Evolutionary conservation across 2,888 invertebrate genomes (phyloP).

Genomic region (Ditula angustiorana): DNA sequence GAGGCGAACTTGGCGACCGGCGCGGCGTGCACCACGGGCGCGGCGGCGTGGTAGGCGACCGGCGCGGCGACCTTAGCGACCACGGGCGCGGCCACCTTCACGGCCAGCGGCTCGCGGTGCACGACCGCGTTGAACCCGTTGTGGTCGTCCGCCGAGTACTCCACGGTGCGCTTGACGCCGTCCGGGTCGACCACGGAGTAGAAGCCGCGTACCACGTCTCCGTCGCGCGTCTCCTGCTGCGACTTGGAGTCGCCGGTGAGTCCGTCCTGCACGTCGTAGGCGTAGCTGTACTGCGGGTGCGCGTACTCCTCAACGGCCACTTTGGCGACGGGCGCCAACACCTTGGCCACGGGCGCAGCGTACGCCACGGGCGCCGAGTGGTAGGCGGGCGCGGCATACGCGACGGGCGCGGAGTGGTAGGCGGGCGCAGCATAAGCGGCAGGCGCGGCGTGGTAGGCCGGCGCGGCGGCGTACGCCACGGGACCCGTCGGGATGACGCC

Average conservation of each 20-base stretch:
- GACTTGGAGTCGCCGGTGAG: conserved; percentile 80
- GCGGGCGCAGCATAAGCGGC: conserved; percentile 62
- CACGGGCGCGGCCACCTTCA: conserved; percentile 52
- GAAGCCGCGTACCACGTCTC: conserved; percentile 80
- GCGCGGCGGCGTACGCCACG: conserved; percentile 70
- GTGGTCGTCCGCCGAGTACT: conserved; percentile 80
- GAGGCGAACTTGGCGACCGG: conserved; percentile 43
- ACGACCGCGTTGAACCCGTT: conserved; percentile 84
- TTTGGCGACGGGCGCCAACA: conserved; percentile 41
- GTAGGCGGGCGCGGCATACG: conserved; percentile 52
- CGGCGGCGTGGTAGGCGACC: conserved; percentile 42
- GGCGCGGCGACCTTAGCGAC: conserved; percentile 50
- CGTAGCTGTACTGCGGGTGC: conserved; percentile 70
- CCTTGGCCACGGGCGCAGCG: conserved; percentile 47
- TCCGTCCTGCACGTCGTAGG: conserved; percentile 80
- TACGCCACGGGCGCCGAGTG: conserved; percentile 53
- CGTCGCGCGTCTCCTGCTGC: conserved; percentile 78
- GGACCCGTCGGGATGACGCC: conserved; percentile 42
- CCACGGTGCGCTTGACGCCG: conserved; percentile 79
- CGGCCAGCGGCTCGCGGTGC: conserved; percentile 70
- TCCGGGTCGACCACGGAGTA: conserved; percentile 81
- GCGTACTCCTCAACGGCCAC: conserved; percentile 57
- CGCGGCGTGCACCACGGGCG: conserved; percentile 48
- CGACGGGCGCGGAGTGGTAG: conserved; percentile 55
- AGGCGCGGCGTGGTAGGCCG: conserved; percentile 52